These are phyloP conservation scores for Portevinia maculata DNA, from an alignment of 2,888 invertebrate species.

Conservation along the genomic window DNA sequence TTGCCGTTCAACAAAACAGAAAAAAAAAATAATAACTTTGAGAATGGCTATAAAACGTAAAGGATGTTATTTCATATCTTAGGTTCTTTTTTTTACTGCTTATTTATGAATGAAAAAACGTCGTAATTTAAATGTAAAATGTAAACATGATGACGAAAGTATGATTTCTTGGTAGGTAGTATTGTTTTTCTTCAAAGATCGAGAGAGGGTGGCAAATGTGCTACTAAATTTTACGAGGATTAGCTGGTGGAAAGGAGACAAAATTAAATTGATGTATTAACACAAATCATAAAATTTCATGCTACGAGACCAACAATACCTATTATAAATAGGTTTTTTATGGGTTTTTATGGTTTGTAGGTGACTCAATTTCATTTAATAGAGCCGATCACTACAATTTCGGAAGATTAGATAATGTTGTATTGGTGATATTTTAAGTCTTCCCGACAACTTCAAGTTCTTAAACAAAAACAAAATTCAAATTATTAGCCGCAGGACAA, in stretches of 20 bases:
- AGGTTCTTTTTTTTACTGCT: constrained; percentile 8
- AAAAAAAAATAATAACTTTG: constrained; percentile 26
- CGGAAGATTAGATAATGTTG: too few species aligned
- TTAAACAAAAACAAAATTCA: too few species aligned
- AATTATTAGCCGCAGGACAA: too few species aligned
- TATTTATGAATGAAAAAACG: constrained; percentile 52
- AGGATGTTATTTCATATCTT: constrained; percentile 46
- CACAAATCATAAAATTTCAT: constrained; percentile 24
- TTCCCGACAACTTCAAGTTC: too few species aligned
- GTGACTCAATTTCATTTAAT: too few species aligned
- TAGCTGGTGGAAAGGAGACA: constrained; percentile 41
- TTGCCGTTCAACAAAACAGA: constrained; percentile 5
- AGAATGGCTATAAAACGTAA: constrained; percentile 56
- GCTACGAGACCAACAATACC: background rate
- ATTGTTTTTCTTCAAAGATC: background rate
- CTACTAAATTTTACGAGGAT: constrained; percentile 48
- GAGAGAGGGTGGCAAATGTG: constrained; percentile 18
- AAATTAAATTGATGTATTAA: constrained; percentile 45
- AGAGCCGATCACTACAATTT: too few species aligned
- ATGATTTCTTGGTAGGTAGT: constrained; percentile 40
- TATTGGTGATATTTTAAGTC: too few species aligned
- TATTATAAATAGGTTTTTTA: background rate
- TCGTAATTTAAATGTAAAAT: constrained; percentile 54
- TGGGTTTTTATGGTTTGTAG: background rate
- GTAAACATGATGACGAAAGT: constrained; percentile 58